phyloP scores from a whole-genome alignment of 1,140 invertebrate genomes.

The Macrocentrus cingulum region DNA sequence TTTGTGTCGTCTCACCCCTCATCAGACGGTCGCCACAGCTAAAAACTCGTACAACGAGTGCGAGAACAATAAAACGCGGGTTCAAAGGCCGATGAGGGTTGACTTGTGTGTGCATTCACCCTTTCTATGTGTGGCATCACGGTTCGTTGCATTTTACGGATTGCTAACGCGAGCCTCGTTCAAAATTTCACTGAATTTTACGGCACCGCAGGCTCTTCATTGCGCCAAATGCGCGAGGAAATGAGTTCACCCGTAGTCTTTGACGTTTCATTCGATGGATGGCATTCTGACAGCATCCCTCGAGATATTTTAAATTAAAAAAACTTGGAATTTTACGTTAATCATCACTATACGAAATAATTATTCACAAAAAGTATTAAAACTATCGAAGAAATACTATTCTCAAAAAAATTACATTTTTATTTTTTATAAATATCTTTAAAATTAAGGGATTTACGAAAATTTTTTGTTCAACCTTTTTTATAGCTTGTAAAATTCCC shows the following conservation, averaged over 20 bases:
- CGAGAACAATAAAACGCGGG: not conserved
- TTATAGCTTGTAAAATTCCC: no score
- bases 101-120: slow-evolving; percentile 4
- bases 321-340: no score
- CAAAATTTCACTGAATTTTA: slow-evolving; percentile 27
- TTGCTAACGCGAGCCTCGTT: slow-evolving; percentile 19
- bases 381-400: no score
- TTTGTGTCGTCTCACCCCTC: not conserved
- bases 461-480: no score
- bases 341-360: no score
- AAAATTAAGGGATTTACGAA: no score
- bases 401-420: no score
- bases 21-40: no score
- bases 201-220: slow-evolving; percentile 10
- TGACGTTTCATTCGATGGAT: slow-evolving; percentile 11
- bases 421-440: no score
- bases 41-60: not conserved
- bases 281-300: not conserved
- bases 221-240: not conserved
- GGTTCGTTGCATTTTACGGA: slow-evolving; percentile 27
- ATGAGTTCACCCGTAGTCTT: not conserved
- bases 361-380: no score
- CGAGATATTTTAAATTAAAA: no score
- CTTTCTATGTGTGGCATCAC: slow-evolving; percentile 11
- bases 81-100: slow-evolving; percentile 24